phyloP scores from a whole-genome alignment of 2,797 vertebrate species.

The Pseudopleuronectes americanus region DNA sequence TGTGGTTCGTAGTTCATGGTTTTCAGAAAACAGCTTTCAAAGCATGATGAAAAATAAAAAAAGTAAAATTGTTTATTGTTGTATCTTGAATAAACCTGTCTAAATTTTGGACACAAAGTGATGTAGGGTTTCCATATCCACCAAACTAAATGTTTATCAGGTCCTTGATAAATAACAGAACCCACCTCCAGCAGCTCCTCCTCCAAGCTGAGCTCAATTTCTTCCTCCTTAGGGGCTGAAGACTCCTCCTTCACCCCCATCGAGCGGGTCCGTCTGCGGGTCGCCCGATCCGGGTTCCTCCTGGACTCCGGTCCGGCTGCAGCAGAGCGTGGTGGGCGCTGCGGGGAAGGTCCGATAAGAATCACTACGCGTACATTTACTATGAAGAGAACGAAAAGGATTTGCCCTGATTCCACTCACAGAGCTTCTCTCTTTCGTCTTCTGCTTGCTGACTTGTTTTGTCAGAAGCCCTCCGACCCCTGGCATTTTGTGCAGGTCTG shows the following conservation, averaged over 20 bases:
- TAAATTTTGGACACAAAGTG: too few species aligned
- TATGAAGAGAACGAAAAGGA: background rate
- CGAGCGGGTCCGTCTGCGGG: conserved; percentile 81
- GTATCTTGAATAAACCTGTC: too few species aligned
- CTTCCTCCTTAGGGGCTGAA: conserved; percentile 32
- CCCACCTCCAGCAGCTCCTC: conserved; percentile 80
- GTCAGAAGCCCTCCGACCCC: conserved; percentile 66
- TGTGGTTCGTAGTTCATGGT: too few species aligned
- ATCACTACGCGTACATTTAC: background rate
- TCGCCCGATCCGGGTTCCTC: conserved; percentile 76
- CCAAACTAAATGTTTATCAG: background rate
- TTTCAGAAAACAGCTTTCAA: too few species aligned
- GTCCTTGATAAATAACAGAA: conserved; percentile 3
- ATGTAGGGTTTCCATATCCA: too few species aligned
- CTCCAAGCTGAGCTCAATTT: conserved; percentile 77
- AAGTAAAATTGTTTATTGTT: too few species aligned
- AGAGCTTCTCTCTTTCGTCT: conserved; percentile 54
- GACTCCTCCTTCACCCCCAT: conserved; percentile 60
- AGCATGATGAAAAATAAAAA: too few species aligned
- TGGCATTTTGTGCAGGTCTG: conserved; percentile 84
- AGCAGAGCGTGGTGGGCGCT: conserved; percentile 67
- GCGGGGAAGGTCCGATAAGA: conserved; percentile 7
- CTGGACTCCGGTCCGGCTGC: conserved; percentile 46
- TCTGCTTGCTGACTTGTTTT: conserved; percentile 53
- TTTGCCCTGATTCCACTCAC: conserved; percentile 57